These are phyloP conservation scores for Colostygia pectinataria DNA, from an alignment of 2,888 invertebrate genomes.

Conservation along the genomic window DNA sequence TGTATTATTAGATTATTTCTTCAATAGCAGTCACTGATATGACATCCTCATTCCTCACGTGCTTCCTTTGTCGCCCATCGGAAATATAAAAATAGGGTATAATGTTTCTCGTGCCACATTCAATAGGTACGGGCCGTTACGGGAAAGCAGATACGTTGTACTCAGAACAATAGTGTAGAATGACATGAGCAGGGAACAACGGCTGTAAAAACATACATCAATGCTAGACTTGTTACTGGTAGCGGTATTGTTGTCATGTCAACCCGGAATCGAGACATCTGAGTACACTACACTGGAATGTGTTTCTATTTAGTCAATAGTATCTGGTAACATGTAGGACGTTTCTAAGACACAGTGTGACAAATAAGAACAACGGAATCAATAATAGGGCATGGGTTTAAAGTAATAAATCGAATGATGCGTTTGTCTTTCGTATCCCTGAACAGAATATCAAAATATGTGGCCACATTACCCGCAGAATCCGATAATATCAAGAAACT, in stretches of 20 bases:
- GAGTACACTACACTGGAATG: not conserved
- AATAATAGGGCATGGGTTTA: not conserved
- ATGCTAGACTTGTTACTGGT: not conserved
- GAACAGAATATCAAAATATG: too few species aligned
- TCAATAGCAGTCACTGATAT: too few species aligned
- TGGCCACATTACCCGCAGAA: too few species aligned
- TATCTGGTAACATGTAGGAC: too few species aligned
- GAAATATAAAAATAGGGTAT: conserved; percentile 22
- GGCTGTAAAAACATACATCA: conserved; percentile 13
- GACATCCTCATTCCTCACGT: not conserved
- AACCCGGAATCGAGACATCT: conserved; percentile 5
- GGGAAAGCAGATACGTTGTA: conserved; percentile 31
- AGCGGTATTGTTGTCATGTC: conserved; percentile 6
- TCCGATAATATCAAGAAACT: too few species aligned
- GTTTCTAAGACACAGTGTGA: too few species aligned
- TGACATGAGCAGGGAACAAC: conserved; percentile 21
- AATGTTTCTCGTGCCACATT: conserved; percentile 19
- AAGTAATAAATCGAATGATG: too few species aligned
- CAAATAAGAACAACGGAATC: not conserved
- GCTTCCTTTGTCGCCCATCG: not conserved
- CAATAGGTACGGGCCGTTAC: conserved; percentile 31
- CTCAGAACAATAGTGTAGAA: conserved; percentile 34
- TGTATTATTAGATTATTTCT: too few species aligned
- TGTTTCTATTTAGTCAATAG: too few species aligned
- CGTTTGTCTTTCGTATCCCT: too few species aligned